phyloP scores from a whole-genome alignment of 53 echinoderm and acorn worm species.

The Astropecten irregularis region DNA sequence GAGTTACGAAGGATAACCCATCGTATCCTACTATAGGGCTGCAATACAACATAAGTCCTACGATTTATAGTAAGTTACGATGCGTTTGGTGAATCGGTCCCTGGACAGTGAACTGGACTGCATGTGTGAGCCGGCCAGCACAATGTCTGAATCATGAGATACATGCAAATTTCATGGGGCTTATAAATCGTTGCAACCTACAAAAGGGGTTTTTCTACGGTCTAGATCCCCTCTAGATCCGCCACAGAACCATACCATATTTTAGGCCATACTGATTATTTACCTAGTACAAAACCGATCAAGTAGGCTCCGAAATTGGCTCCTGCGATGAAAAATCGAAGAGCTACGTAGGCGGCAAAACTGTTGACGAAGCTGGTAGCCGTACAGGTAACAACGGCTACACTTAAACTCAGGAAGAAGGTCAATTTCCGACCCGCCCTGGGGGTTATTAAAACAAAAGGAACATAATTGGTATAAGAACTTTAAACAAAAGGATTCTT shows the following conservation, averaged over 20 bases:
- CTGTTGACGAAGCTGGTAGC: background rate
- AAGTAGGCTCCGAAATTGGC: constrained; percentile 19
- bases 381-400: background rate
- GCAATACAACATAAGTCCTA: no score
- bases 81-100: no score
- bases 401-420: background rate
- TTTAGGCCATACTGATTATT: background rate
- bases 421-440: constrained; percentile 26
- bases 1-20: no score
- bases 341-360: constrained; percentile 7
- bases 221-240: background rate
- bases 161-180: no score
- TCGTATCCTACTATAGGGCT: no score
- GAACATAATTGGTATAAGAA: background rate
- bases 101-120: no score
- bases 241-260: background rate
- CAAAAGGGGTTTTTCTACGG: no score
- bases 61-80: no score
- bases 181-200: no score
- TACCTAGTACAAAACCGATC: constrained; percentile 23
- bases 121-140: no score
- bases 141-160: no score
- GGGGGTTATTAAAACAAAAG: background rate
- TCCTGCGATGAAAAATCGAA: constrained; percentile 23
- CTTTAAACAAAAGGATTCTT: background rate